Base-by-base conservation (phyloP, 2,888 invertebrate species). In the Brachyopa scutellaris region DNA sequence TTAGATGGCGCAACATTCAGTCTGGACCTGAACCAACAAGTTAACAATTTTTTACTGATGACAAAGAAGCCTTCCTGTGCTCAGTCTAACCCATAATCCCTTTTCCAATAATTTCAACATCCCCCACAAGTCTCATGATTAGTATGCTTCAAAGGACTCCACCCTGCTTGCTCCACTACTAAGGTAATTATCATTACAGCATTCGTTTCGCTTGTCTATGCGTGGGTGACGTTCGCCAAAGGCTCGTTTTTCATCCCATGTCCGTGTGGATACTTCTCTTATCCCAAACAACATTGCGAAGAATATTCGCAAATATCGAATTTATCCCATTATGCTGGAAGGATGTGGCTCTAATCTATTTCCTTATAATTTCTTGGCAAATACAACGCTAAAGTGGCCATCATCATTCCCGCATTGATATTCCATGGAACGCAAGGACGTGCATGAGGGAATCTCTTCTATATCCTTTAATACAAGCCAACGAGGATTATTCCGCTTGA, bases 321-420 rank as follows among this genome's bases (percentile, higher is more conserved):
- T 77, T 82, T 72, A 82, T 82, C 77, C 61, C 53, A 77, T 82
- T 77, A 67, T 82, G 53, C 61, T 55, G 70, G 70, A 77, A 82
- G 82, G 82, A 76, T 82, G 77, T 77, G 66, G 72, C 59, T 55
- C 66, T 82, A 77, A 77, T 82, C 76, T 77, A 70, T 82, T 82
- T 82, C 76, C 82, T 77, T 72, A 82, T 82, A 82, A 82, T 72
- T 62, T 77, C 66, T 82, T 55, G 33, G 77, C 77, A 82, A 72
- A 77, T 72, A 77, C 76, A 70, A 15, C 59, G 59, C 66, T 66
- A 66, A 80, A 70, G 66, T 82, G 76, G 70, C 82, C 82, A 66
- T 70, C 76, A 59, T 64, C 26, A 40, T 77, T 72, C 47, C 42
- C 67, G 55, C 79, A 79, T 79, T 79, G 80, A 69, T 69, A 74